Conservation (phyloP, 2,888 invertebrate genomes). For the Exocentrus adspersus region DNA sequence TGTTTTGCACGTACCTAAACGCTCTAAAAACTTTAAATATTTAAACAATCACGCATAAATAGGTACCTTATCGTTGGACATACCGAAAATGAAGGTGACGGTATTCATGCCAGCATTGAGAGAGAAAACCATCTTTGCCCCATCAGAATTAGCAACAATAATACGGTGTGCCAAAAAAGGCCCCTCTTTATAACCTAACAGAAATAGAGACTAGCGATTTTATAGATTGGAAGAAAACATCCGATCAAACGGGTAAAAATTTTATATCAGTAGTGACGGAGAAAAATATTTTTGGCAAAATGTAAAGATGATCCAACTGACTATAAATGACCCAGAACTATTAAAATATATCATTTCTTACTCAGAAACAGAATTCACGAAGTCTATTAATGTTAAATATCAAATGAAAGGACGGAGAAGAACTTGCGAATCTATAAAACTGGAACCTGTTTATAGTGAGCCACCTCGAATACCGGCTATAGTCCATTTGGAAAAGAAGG, state of each 20-base stretch:
- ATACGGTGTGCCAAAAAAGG: not conserved
- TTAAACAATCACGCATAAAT: slow-evolving; percentile 23
- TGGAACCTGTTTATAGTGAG: no score
- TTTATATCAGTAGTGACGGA: not conserved
- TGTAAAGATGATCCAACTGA: not conserved
- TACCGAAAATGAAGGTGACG: slow-evolving; percentile 17
- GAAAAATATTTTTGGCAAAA: not conserved
- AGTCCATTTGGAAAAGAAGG: no score
- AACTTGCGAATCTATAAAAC: not conserved
- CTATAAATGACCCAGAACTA: not conserved
- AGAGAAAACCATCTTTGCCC: not conserved
- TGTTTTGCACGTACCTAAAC: not conserved
- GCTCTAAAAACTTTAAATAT: not conserved
- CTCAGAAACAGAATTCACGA: not conserved
- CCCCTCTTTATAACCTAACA: not conserved
- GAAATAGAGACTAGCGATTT: not conserved
- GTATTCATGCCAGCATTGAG: slow-evolving; percentile 17
- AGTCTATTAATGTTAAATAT: not conserved
- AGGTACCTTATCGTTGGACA: slow-evolving; percentile 12
- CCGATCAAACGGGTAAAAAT: not conserved
- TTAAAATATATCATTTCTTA: not conserved
- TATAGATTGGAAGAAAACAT: not conserved
- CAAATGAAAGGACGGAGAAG: not conserved
- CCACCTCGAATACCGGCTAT: no score
- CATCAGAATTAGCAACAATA: not conserved